Base-by-base conservation (phyloP, 2,888 invertebrate genomes). In the Prostheceraeus crozeri region DNA sequence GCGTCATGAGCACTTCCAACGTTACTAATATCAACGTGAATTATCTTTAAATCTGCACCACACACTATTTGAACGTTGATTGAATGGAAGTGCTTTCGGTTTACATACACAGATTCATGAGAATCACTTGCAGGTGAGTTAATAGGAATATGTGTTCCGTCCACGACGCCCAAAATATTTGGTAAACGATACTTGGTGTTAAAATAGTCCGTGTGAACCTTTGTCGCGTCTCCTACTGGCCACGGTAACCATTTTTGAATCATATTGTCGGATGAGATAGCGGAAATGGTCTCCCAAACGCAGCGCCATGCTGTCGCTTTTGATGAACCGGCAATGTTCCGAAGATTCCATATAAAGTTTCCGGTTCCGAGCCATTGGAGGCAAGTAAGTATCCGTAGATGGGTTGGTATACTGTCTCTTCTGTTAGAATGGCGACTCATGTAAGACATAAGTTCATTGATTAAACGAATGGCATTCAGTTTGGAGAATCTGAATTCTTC, bases 1-100 rank as follows among this genome's bases (percentile, higher is more conserved):
- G 56, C 36, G 25, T 68, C 67, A 56, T 68, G 65, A 1, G 63
- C 62, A 16, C 62, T 53, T 2, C 68, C 68, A 0, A 65, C 65
- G 14, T 40, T 40, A 40, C 40, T 40, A 62, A 61, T 66, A 30
- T 65, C 59, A 3, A 54, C 67, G 10, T 59, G 59, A 25, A 64
- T 51, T 46, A 65, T 65, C 1, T 30, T 31, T 23, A 67, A 62
- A 1, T 65, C 54, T 4, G 10, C 33, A 28, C 65, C 59, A 21
- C 36, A 33, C 2, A 68, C 62, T 2, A 66, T 62, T 62, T 68
- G 67, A 4, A 62, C 48, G 40, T 69, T 69, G 1, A 68, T 62
- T 0, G 68, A 66, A 55, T 67, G 66, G 33, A 28, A 65, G 1
- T 45, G n/a, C 58, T 68, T 68, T 31, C 65, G 46, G 27, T 60